Evolutionary conservation across 2,113 vertebrate species (phyloP).

Genomic region (Hymenochirus boettgeri): DNA sequence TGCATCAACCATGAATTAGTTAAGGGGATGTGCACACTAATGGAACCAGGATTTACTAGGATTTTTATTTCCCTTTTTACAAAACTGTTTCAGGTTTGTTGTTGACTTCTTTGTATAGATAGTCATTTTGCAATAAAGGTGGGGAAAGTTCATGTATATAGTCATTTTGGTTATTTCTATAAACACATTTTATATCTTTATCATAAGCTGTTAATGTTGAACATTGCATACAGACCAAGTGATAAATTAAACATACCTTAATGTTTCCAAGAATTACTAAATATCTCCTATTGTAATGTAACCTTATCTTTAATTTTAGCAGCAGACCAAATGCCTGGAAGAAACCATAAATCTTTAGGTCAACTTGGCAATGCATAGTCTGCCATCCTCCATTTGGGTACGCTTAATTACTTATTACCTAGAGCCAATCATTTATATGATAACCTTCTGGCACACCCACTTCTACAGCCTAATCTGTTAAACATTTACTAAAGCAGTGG

Average conservation of each 20-base stretch:
- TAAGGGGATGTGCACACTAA: no score
- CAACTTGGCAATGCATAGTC: constrained; percentile 42
- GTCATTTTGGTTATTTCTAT: no score
- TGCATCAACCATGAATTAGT: no score
- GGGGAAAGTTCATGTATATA: no score
- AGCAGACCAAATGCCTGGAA: constrained; percentile 42
- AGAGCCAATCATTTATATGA: constrained; percentile 52
- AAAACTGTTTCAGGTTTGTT: no score
- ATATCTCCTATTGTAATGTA: constrained; percentile 55
- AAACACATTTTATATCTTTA: constrained; percentile 12
- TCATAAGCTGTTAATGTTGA: constrained; percentile 23
- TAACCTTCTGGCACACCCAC: constrained; percentile 50
- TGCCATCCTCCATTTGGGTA: constrained; percentile 50
- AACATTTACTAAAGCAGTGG: constrained; percentile 57
- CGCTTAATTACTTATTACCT: constrained; percentile 44
- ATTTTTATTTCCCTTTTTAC: no score
- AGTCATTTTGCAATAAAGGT: no score
- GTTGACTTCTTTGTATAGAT: no score
- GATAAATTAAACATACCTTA: constrained; percentile 48
- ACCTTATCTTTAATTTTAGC: constrained; percentile 45
- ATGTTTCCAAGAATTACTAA: constrained; percentile 52
- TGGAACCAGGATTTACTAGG: no score
- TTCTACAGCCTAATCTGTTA: constrained; percentile 51
- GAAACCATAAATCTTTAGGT: constrained; percentile 42
- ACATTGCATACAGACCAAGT: constrained; percentile 46